phyloP scores from a whole-genome alignment of 2,113 vertebrate species.

The Lepidiolamprologus cunningtoni region DNA sequence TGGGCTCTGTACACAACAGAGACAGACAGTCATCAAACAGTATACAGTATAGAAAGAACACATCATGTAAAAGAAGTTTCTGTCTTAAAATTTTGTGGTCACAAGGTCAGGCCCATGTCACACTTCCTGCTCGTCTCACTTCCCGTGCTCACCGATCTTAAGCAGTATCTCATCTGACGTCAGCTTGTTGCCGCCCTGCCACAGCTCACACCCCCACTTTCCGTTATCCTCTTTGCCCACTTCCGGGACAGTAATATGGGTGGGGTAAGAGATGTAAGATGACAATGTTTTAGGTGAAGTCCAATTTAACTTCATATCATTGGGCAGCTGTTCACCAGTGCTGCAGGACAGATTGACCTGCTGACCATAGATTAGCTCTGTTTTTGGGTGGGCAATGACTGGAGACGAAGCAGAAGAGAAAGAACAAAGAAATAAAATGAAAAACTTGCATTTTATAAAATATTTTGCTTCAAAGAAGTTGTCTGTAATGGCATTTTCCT shows the following conservation, averaged over 20 bases:
- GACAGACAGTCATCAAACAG: not conserved
- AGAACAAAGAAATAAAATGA: not conserved
- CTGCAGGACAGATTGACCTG: constrained; percentile 60
- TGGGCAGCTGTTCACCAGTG: not conserved
- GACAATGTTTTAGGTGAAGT: not conserved
- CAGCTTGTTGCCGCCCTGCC: not conserved
- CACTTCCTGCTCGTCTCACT: constrained; percentile 27
- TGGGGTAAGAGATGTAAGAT: rapidly evolving
- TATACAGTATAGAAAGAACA: not conserved
- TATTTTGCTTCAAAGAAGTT: not conserved
- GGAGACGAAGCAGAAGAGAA: not conserved
- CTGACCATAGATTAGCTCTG: constrained; percentile 21
- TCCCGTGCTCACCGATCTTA: constrained; percentile 59
- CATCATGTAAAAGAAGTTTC: not conserved
- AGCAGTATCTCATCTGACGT: constrained; percentile 23
- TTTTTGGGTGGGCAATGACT: constrained; percentile 12
- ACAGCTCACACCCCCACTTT: constrained; percentile 56
- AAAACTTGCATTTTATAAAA: not conserved
- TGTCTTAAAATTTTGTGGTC: not conserved
- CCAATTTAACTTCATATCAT: constrained; percentile 49
- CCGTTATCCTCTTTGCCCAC: constrained; percentile 9
- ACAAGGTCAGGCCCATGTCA: constrained; percentile 9
- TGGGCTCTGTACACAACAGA: constrained; percentile 27
- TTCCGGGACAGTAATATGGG: not conserved
- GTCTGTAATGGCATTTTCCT: not conserved